Percentiles rank a stretch among this genome's conserved stretches.
Evolutionary conservation across 2,797 vertebrate species (phyloP).

Genomic region (Enteromius mattozi): DNA sequence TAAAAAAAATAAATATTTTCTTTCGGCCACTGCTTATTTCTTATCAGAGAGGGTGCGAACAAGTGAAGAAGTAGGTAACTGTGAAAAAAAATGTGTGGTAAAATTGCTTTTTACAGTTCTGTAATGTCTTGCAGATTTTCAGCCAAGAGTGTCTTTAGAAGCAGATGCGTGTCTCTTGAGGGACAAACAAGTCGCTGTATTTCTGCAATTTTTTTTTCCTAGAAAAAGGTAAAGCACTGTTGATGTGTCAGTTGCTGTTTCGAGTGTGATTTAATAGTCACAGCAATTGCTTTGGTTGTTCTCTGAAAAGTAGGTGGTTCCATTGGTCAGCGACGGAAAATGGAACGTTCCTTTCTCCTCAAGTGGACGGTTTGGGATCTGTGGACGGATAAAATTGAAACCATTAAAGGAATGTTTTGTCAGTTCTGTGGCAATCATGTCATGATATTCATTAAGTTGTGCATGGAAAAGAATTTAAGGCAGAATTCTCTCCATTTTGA

Average conservation of each 20-base stretch:
- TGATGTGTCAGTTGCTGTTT: conserved; percentile 34
- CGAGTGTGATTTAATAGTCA: conserved; percentile 40
- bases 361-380: conserved; percentile 70
- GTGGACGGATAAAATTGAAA: background rate
- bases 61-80: conserved; percentile 6
- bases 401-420: conserved; percentile 34
- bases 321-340: conserved; percentile 62
- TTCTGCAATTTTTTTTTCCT: conserved; percentile 6
- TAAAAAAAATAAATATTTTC: conserved; percentile 42
- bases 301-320: conserved; percentile 69
- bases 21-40: conserved; percentile 43
- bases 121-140: conserved; percentile 17
- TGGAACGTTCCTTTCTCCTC: conserved; percentile 62
- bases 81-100: conserved; percentile 20
- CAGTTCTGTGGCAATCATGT: background rate
- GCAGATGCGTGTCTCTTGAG: conserved; percentile 17
- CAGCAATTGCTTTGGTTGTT: conserved; percentile 68
- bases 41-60: conserved; percentile 16
- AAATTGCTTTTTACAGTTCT: background rate
- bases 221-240: conserved; percentile 52
- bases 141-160: conserved; percentile 45
- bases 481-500: background rate
- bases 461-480: conserved; percentile 10
- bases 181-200: conserved; percentile 7
- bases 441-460: conserved; percentile 12